A percentile compares a stretch with the other conserved stretches of the same genome.
phyloP scores from a whole-genome alignment of 37 sponge, comb jelly and placozoan genomes.

The Spongilla lacustris region DNA sequence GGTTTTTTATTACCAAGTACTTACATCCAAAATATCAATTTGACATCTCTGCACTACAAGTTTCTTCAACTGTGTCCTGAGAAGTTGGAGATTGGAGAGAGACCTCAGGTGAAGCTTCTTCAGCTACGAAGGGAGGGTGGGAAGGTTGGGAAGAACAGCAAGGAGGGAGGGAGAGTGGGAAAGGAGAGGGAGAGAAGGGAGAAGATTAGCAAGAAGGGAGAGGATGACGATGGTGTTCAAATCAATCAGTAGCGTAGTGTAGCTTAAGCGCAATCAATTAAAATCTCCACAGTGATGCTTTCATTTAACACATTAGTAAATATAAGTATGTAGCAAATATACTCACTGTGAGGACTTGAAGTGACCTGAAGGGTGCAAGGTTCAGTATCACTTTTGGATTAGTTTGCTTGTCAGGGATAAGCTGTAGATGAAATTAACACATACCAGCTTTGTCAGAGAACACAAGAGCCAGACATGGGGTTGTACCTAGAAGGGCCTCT shows the following conservation, averaged over 20 bases:
- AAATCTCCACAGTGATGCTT: too few relatives aligned
- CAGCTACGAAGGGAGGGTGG: slow-evolving; percentile 9
- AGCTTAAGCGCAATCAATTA: too few relatives aligned
- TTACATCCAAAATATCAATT: background rate
- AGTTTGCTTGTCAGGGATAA: slow-evolving; percentile 34
- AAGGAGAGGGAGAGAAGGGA: background rate
- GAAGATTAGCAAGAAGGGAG: background rate
- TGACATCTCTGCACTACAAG: slow-evolving; percentile 62
- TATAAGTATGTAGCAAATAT: too few relatives aligned
- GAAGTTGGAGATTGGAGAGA: slow-evolving; percentile 56
- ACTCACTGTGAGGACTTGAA: slow-evolving; percentile 57
- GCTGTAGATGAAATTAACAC: background rate
- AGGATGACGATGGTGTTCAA: too few relatives aligned
- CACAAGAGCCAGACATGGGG: too few relatives aligned
- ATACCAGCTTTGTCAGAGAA: too few relatives aligned
- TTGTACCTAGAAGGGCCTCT: too few relatives aligned
- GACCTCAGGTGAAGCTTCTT: slow-evolving; percentile 56
- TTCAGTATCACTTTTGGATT: slow-evolving; percentile 18
- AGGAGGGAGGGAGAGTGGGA: background rate
- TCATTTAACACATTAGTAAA: too few relatives aligned
- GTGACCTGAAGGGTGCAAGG: slow-evolving; percentile 50
- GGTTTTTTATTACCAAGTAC: background rate
- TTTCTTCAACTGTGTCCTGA: slow-evolving; percentile 58
- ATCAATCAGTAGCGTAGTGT: too few relatives aligned
- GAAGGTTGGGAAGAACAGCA: background rate